Conservation (phyloP, 1,140 invertebrate species). For the Lithobius niger region DNA sequence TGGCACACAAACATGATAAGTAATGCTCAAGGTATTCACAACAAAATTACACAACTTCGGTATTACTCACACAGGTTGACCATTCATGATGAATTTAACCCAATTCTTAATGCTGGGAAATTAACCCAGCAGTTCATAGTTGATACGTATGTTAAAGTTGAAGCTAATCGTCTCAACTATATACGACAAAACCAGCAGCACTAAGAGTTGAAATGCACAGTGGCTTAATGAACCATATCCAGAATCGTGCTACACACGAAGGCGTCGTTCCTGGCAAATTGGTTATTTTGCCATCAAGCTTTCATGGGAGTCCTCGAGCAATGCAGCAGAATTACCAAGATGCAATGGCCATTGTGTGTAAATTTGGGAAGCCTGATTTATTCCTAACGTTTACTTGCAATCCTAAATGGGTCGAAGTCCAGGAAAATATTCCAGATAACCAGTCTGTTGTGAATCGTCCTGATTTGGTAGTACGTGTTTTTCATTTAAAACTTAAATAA, state of each 20-base stretch:
- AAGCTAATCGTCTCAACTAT: conserved; percentile 31
- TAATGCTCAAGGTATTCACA: too few species aligned
- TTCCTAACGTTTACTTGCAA: conserved; percentile 33
- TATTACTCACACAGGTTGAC: background rate
- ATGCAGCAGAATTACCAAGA: conserved; percentile 34
- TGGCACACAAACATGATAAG: too few species aligned
- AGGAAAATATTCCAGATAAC: conserved; percentile 18
- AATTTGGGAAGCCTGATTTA: conserved; percentile 13
- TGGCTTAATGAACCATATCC: conserved; percentile 26
- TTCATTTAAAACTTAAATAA: conserved; percentile 26
- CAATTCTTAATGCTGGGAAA: conserved; percentile 15
- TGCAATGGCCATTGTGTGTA: conserved; percentile 25
- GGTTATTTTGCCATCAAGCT: conserved; percentile 31
- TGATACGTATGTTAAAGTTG: conserved; percentile 38
- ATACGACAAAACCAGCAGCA: conserved; percentile 33
- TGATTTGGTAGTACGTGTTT: conserved; percentile 31
- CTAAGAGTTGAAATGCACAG: conserved; percentile 35
- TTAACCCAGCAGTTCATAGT: conserved; percentile 31
- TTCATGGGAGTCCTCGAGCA: conserved; percentile 29
- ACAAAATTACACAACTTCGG: too few species aligned
- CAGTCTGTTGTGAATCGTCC: conserved; percentile 26
- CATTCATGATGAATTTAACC: conserved; percentile 14
- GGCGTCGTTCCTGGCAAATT: conserved; percentile 18
- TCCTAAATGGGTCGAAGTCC: conserved; percentile 36
- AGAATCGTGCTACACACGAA: conserved; percentile 8